These are phyloP conservation scores for Agelas oroides DNA, from an alignment of 37 sponge, comb jelly and placozoan genomes.

Conservation along the genomic window DNA sequence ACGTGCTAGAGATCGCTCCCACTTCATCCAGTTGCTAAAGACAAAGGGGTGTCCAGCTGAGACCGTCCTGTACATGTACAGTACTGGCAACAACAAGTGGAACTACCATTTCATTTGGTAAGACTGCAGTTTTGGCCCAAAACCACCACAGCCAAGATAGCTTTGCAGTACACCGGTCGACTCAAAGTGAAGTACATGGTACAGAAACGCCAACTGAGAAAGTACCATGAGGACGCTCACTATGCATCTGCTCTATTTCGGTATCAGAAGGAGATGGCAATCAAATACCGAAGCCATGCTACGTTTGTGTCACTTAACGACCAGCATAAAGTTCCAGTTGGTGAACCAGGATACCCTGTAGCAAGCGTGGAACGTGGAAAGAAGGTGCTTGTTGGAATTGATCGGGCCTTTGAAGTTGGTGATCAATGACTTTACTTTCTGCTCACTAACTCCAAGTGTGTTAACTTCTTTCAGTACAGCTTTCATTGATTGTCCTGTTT, in stretches of 20 bases:
- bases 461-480: constrained; percentile 23
- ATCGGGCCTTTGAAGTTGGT: constrained; percentile 9
- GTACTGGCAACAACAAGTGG: constrained; percentile 47
- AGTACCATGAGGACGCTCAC: constrained; percentile 44
- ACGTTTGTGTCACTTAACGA: constrained; percentile 24
- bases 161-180: constrained; percentile 48
- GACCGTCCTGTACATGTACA: constrained; percentile 29
- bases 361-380: constrained; percentile 67
- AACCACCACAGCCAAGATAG: constrained; percentile 1
- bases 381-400: constrained; percentile 37
- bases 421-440: constrained; percentile 58
- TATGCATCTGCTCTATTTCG: constrained; percentile 40
- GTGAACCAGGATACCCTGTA: constrained; percentile 70
- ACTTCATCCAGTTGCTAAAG: background rate
- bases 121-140: constrained; percentile 61
- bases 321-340: constrained; percentile 66
- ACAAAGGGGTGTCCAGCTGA: constrained; percentile 10
- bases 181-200: constrained; percentile 39
- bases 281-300: background rate
- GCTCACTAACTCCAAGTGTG: constrained; percentile 30
- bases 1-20: constrained; percentile 1
- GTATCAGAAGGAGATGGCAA: constrained; percentile 27
- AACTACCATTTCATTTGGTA: constrained; percentile 53
- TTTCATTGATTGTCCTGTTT: constrained; percentile 46
- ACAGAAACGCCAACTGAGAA: constrained; percentile 36